Conservation (phyloP, 2,113 vertebrate genomes). For the Xenus cinereus region DNA sequence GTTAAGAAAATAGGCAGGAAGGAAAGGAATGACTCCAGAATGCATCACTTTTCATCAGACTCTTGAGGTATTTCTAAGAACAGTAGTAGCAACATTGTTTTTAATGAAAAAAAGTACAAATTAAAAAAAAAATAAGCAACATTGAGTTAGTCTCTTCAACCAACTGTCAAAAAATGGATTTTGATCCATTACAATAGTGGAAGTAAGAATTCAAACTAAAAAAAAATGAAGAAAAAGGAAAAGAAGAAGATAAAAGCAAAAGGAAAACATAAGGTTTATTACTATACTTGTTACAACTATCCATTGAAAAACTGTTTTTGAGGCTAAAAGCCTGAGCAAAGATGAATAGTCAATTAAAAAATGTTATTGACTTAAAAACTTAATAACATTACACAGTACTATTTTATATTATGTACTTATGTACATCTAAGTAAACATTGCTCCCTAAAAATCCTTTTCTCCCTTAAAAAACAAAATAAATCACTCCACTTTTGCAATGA, state of each 20-base stretch:
- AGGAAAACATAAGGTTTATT: not conserved
- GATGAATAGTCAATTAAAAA: not conserved
- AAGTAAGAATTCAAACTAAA: not conserved
- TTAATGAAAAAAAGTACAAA: not conserved
- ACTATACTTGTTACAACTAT: not conserved
- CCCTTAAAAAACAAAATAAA: not conserved
- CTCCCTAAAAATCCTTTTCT: not conserved
- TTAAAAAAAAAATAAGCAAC: not conserved
- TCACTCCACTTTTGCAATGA: not conserved
- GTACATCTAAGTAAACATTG: not conserved
- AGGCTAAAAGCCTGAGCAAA: conserved; percentile 3
- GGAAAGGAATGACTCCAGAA: not conserved
- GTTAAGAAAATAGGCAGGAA: not conserved
- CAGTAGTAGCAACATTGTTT: not conserved
- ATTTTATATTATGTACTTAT: not conserved
- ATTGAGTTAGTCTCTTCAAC: not conserved
- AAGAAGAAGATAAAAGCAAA: not conserved
- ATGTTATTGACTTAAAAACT: not conserved
- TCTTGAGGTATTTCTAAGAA: not conserved
- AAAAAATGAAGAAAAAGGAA: not conserved
- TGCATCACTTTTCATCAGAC: not conserved
- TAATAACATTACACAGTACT: not conserved
- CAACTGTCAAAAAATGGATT: not conserved
- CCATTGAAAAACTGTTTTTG: not conserved
- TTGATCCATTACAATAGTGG: not conserved